Evolutionary conservation across 2,888 invertebrate genomes (phyloP), one percentile per base, ranked within the genome.

Genomic region (Cactoblastis cactorum): DNA sequence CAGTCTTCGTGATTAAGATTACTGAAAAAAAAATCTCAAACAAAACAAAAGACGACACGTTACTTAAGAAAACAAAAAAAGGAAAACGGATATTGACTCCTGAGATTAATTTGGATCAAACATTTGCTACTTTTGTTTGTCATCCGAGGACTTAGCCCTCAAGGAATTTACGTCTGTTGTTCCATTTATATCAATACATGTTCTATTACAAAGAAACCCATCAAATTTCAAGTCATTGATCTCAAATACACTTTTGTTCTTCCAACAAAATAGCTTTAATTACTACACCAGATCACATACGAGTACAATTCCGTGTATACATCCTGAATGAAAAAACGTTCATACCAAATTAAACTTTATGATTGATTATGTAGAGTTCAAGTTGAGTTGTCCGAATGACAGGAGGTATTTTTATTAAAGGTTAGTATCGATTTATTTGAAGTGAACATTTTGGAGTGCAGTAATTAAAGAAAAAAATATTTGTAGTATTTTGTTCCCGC

Each of bases 401-500:
- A 50, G 47, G 52, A 32, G 50, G 51, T 56, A 58, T 62, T 67
- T 61, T 65, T 57, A 64, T 61, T 56, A 55, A 32, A 53, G 58
- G 56, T 49, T 34, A 58, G 65, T 63, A 71, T 75, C 65, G 71
- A 74, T 76, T 69, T 73, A 71, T 73, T 73, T 68, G 65, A 59
- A 69, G 71, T 58, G 62, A 67, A 71, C 64, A 68, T 59, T 49
- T 65, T 66, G 61, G 58, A 54, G 60, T 59, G 58, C 60, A 62
- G 68, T 73, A 67, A 67, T 72, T 71, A 69, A 66, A 69, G 53
- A 62, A 57, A 56, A 59, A 52, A 46, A 58, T n/a, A 61, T 61
- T 60, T 62, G 58, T 57, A 22, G 33, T 50, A 46, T 58, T 56
- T 57, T 62, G 58, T 53, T 58, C 52, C 28, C 39, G 22, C 17